These are phyloP conservation scores for Vespertilio murinus DNA, from an alignment of 2,797 vertebrate species.

Conservation along the genomic window DNA sequence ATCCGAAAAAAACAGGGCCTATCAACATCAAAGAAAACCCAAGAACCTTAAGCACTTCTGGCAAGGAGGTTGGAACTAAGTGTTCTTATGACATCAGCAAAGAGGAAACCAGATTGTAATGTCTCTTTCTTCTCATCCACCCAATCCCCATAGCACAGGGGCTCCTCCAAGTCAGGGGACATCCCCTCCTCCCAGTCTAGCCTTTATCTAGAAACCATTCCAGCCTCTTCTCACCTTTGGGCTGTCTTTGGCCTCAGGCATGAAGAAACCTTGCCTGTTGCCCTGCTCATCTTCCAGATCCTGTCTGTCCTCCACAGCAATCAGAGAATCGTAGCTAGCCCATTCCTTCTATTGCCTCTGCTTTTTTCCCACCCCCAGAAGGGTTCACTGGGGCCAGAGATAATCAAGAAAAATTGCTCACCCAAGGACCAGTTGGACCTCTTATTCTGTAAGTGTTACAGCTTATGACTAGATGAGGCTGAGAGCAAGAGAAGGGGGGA, in stretches of 20 bases:
- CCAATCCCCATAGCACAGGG: neutral
- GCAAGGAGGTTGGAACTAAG: slow-evolving; percentile 34
- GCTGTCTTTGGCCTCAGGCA: neutral
- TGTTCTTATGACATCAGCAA: slow-evolving; percentile 42
- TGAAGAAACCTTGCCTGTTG: neutral
- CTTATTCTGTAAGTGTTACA: neutral
- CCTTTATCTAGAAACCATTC: neutral
- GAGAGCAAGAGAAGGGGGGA: neutral
- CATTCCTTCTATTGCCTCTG: neutral
- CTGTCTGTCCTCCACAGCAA: neutral
- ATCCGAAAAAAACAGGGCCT: neutral
- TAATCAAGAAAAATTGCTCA: neutral
- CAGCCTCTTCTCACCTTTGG: neutral
- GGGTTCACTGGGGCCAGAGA: neutral
- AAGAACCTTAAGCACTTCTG: slow-evolving; percentile 6
- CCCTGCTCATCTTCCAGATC: neutral
- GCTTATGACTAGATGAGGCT: neutral
- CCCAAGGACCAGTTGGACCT: neutral
- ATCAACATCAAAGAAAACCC: slow-evolving; percentile 62
- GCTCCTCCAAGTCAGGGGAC: neutral
- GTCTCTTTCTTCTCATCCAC: slow-evolving; percentile 21
- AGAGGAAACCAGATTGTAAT: neutral
- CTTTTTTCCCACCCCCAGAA: neutral
- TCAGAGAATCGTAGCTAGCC: neutral
- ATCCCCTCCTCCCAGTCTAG: neutral